Evolutionary conservation across 2,113 vertebrate genomes (phyloP).

Genomic region (Empidonax alnorum): DNA sequence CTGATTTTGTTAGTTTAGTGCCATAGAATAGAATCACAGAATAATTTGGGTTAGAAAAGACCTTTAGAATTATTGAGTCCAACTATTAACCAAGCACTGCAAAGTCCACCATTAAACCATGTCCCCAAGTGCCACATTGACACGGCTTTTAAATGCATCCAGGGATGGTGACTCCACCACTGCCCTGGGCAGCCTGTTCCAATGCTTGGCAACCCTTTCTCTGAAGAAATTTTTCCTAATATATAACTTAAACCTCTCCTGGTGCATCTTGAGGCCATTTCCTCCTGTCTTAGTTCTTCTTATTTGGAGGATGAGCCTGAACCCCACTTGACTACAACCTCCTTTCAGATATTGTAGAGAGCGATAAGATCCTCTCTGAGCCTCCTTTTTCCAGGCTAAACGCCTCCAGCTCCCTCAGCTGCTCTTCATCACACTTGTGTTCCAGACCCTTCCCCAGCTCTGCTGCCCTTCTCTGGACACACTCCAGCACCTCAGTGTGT

Average conservation of each 20-base stretch:
- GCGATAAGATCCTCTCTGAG: background rate
- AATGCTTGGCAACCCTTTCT: background rate
- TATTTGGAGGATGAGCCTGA: background rate
- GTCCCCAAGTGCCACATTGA: no score
- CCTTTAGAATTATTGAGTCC: background rate
- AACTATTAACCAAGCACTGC: background rate
- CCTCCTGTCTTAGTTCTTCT: background rate
- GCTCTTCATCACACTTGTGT: background rate
- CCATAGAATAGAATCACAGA: background rate
- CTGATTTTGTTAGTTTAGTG: background rate
- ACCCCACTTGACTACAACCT: background rate
- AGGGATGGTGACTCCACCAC: background rate
- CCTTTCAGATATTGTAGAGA: background rate
- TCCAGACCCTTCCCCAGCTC: background rate
- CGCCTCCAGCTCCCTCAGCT: background rate
- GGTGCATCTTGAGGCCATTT: background rate
- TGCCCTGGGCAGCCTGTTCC: background rate
- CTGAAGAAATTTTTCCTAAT: background rate
- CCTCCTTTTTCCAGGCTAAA: background rate
- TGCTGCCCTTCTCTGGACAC: accelerated
- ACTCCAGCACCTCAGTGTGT: background rate
- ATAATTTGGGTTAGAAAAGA: background rate
- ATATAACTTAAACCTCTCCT: background rate
- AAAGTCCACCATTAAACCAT: background rate
- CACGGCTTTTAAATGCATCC: background rate